Evolutionary conservation across 2,888 invertebrate species (phyloP), one percentile per base, ranked within the genome.

Genomic region (Morpho helenor): DNA sequence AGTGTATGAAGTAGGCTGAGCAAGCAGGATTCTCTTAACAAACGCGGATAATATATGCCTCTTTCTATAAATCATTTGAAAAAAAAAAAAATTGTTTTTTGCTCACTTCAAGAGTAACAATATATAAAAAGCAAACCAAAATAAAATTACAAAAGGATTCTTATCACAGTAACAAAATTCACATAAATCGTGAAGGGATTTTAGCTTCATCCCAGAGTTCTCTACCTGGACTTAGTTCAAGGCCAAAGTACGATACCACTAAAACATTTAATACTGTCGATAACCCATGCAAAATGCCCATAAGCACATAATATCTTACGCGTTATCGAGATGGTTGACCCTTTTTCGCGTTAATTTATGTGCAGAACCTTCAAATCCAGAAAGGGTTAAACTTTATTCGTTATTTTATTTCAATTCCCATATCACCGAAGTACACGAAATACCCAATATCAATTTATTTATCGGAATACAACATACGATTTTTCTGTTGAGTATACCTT

Each of bases 281-380:
- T 10, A 48, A 49, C 31, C 31, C 31, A 31, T 49, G 22, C 55
- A 55, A 42, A 53, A 47, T 31, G 46, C 22, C 39, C 47, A 45
- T 52, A 39, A 39, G 40, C 47, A 47, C 42, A 53, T 41, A 45
- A 43, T 31, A 31, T 31, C 31, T 31, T 31, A 31, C 5, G 3
- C 31, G 40, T 47, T 59, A 59, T 57, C 57, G 47, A 59, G 56
- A 63, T 54, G 51, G 46, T 54, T 57, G 57, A 57, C 59, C 63
- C 63, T 61, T 56, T 48, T 59, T 46, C 59, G 52, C 44, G 61
- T 52, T 57, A 63, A 61, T 63, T 61, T 63, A 63, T 61, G 49
- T 59, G 50, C 53, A 39, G 43, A 49, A 47, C 49, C 46, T 59
- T 57, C 46, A 50, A 58, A 57, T 57, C 39, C 39, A 49, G 51